Evolutionary conservation across 2,888 invertebrate genomes (phyloP).

Genomic region (Leptopilina drosophilae): DNA sequence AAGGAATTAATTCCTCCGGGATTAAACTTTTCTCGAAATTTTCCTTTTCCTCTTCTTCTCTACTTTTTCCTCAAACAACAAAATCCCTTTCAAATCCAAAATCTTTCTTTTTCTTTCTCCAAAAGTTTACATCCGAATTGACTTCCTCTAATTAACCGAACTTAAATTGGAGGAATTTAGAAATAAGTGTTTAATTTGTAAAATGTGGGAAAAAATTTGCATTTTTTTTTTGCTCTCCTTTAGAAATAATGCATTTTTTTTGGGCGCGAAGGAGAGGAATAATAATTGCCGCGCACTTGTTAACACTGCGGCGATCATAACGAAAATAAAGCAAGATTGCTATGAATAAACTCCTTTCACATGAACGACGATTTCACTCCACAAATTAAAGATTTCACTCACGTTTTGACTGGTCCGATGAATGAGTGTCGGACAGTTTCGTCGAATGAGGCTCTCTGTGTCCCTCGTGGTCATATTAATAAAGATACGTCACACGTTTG

Average conservation of each 20-base stretch:
- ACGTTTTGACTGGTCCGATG: slow-evolving; percentile 30
- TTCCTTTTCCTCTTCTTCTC: too few relatives aligned
- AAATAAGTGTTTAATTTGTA: too few relatives aligned
- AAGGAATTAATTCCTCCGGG: not conserved
- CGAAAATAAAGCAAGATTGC: not conserved
- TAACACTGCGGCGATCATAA: not conserved
- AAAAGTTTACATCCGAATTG: too few relatives aligned
- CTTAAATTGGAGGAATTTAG: too few relatives aligned
- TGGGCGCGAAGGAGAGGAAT: not conserved
- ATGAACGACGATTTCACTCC: slow-evolving; percentile 11
- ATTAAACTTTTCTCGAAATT: not conserved
- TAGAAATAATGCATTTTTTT: too few relatives aligned
- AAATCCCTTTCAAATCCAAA: too few relatives aligned
- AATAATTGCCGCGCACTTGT: not conserved
- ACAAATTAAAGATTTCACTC: slow-evolving; percentile 53
- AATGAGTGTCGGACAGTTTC: not conserved
- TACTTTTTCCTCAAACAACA: too few relatives aligned
- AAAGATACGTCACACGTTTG: slow-evolving; percentile 49
- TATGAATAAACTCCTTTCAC: slow-evolving; percentile 27
- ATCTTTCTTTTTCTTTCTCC: too few relatives aligned
- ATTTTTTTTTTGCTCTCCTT: too few relatives aligned
- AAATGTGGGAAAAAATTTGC: too few relatives aligned
- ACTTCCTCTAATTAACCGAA: too few relatives aligned
- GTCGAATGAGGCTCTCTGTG: slow-evolving; percentile 9
- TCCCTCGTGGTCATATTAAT: slow-evolving; percentile 44